Evolutionary conservation across 2,797 vertebrate species (phyloP).

Genomic region (Odontamblyopus rebecca): DNA sequence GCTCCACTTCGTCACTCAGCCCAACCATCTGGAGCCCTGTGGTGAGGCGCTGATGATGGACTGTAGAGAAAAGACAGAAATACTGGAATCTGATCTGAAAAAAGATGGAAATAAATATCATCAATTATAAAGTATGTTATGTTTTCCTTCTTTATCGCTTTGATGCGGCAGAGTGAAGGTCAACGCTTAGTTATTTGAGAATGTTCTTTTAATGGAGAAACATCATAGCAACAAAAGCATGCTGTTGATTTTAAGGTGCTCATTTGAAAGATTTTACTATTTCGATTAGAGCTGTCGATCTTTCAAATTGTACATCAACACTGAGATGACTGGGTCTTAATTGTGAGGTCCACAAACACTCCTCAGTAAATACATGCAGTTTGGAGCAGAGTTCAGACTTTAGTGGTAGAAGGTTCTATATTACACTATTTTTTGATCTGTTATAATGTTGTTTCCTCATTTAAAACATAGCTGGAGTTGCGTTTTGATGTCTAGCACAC

Average conservation of each 20-base stretch:
- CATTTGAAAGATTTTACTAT: neutral
- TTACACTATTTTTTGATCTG: neutral
- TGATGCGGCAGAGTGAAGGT: neutral
- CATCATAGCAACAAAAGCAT: neutral
- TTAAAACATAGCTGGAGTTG: too few species aligned
- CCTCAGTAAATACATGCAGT: too few species aligned
- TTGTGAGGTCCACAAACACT: too few species aligned
- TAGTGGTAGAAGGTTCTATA: neutral
- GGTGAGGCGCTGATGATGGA: constrained; percentile 30
- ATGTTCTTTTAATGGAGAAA: neutral
- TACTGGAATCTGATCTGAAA: neutral
- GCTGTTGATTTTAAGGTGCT: neutral
- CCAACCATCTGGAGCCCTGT: constrained; percentile 53
- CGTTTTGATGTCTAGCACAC: too few species aligned
- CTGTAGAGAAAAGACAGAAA: constrained; percentile 9
- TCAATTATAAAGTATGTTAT: too few species aligned
- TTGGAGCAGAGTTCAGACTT: neutral
- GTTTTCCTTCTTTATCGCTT: neutral
- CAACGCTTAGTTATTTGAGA: neutral
- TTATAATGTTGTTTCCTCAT: too few species aligned
- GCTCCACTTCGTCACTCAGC: constrained; percentile 43
- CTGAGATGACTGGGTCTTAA: neutral
- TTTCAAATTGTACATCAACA: neutral
- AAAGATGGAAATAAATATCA: neutral
- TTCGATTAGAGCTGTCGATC: neutral